phyloP scores from a whole-genome alignment of 2,888 invertebrate genomes.

The Drosophila macrothrix region DNA sequence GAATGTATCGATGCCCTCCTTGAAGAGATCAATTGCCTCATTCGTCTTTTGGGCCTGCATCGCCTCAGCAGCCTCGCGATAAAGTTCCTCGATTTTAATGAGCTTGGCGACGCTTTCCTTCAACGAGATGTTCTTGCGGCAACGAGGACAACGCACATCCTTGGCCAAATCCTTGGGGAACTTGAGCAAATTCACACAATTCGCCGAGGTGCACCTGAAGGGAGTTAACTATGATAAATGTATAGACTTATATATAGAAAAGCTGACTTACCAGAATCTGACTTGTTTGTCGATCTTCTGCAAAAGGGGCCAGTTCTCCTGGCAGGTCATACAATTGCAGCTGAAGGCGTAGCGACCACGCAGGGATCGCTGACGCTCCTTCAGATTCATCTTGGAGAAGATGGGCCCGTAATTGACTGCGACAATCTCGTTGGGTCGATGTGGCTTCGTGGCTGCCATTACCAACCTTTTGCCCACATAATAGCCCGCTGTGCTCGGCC shows the following conservation, averaged over 20 bases:
- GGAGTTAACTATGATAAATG: neutral
- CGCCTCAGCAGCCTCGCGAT: constrained; percentile 85
- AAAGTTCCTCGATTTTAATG: constrained; percentile 86
- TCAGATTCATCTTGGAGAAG: constrained; percentile 87
- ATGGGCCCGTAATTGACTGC: constrained; percentile 94
- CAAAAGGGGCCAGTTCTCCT: constrained; percentile 90
- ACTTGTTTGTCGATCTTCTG: constrained; percentile 87
- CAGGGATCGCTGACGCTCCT: constrained; percentile 88
- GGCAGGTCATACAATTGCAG: constrained; percentile 90
- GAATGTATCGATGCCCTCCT: constrained; percentile 87
- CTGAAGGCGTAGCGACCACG: constrained; percentile 92
- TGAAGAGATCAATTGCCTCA: constrained; percentile 87
- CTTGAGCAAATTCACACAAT: constrained; percentile 86
- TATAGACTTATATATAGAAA: rapidly evolving
- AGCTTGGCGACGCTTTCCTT: constrained; percentile 85
- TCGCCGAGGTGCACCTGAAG: constrained; percentile 86
- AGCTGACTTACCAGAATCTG: constrained; percentile 77
- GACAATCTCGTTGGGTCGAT: constrained; percentile 88
- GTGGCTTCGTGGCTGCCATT: constrained; percentile 88
- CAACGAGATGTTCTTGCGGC: constrained; percentile 86
- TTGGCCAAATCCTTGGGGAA: constrained; percentile 85
- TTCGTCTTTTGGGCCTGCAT: constrained; percentile 86
- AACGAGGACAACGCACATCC: constrained; percentile 86
- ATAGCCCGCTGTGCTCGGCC: constrained; percentile 91
- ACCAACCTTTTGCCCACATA: constrained; percentile 91